phyloP scores from a whole-genome alignment of 2,888 invertebrate genomes.

The Scelioninae gen. 1 region DNA sequence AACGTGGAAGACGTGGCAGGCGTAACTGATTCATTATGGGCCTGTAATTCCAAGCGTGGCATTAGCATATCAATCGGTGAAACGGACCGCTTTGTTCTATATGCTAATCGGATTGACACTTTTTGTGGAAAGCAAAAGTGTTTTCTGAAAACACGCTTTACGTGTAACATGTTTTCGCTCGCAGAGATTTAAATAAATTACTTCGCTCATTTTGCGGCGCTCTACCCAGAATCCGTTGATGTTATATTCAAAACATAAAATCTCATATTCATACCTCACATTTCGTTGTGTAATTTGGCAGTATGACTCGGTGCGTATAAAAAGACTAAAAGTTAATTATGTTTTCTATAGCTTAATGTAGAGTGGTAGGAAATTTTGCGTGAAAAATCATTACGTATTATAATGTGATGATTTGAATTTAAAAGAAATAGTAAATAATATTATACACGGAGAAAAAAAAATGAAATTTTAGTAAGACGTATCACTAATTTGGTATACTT shows the following conservation, averaged over 20 bases:
- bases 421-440: too few species aligned
- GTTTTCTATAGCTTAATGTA: slow-evolving; percentile 28
- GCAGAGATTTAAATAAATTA: slow-evolving; percentile 62
- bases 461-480: too few species aligned
- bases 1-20: slow-evolving; percentile 72
- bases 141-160: slow-evolving; percentile 57
- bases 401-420: too few species aligned
- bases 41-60: slow-evolving; percentile 79
- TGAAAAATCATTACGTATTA: not conserved
- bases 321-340: slow-evolving; percentile 56
- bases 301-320: slow-evolving; percentile 25
- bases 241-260: slow-evolving; percentile 63
- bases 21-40: slow-evolving; percentile 82
- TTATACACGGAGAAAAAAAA: too few species aligned
- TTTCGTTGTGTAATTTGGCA: slow-evolving; percentile 46
- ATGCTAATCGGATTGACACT: slow-evolving; percentile 79
- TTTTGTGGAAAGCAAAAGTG: slow-evolving; percentile 69
- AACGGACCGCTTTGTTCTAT: slow-evolving; percentile 75
- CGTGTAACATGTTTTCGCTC: slow-evolving; percentile 62
- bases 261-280: slow-evolving; percentile 58
- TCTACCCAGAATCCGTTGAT: slow-evolving; percentile 38
- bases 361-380: not conserved
- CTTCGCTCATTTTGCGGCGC: slow-evolving; percentile 13
- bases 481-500: too few species aligned
- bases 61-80: slow-evolving; percentile 80